phyloP scores from a whole-genome alignment of 2,888 invertebrate species.

The Leucophenga maculata region DNA sequence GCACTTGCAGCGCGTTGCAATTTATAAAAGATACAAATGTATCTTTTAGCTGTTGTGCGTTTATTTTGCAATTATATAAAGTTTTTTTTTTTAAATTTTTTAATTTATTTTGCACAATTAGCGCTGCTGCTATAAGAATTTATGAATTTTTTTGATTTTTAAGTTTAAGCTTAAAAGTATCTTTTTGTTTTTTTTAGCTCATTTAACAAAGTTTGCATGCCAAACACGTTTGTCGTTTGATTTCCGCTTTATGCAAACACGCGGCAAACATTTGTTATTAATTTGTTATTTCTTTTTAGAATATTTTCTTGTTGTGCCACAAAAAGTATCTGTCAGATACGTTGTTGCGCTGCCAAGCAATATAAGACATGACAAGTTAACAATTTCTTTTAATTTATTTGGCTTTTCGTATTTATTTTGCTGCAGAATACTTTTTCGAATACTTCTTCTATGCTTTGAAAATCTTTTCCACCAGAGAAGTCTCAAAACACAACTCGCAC shows the following conservation, averaged over 20 bases:
- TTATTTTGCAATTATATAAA: slow-evolving; percentile 41
- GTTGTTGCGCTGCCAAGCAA: slow-evolving; percentile 6
- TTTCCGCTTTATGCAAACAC: slow-evolving; percentile 43
- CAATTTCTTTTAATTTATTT: not conserved
- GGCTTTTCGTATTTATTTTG: not conserved
- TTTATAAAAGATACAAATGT: slow-evolving; percentile 50
- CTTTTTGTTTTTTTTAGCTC: not conserved
- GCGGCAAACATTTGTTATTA: slow-evolving; percentile 11
- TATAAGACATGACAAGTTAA: slow-evolving; percentile 10
- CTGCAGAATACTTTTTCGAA: slow-evolving; percentile 40
- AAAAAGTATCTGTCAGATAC: slow-evolving; percentile 15
- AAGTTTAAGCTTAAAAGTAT: not conserved
- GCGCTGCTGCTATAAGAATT: not conserved
- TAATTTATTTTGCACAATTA: not conserved
- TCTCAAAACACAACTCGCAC: too few relatives aligned
- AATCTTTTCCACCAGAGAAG: too few relatives aligned
- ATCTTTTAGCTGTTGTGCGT: slow-evolving; percentile 45
- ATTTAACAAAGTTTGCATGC: slow-evolving; percentile 42
- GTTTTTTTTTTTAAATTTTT: slow-evolving; percentile 35
- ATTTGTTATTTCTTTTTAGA: not conserved
- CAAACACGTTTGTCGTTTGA: slow-evolving; percentile 56
- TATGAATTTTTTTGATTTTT: slow-evolving; percentile 1
- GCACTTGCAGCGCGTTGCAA: slow-evolving; percentile 17
- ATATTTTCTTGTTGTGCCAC: not conserved
- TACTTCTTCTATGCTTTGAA: slow-evolving; percentile 34